Base-by-base conservation (phyloP, 2,113 vertebrate species). In the Herpailurus yagouaroundi region DNA sequence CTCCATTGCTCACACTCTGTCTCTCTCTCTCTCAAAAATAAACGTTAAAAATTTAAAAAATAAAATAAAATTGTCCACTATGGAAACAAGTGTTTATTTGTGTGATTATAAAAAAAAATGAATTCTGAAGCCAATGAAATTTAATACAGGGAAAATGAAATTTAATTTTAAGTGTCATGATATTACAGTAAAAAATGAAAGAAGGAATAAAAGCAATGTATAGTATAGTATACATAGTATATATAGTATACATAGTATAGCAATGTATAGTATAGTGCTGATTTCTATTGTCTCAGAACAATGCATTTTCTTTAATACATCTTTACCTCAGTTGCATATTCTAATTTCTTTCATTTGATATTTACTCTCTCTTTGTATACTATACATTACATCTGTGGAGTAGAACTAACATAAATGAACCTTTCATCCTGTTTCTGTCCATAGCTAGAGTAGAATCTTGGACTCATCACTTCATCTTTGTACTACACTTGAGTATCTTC, bases 131-230 rank as follows among this genome's bases (percentile, higher is more conserved):
- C 7, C 64, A 79, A 11, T 79, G 13, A 64, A 63, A 48, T 38
- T 71, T 95, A 91, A 97, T 69, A 73, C 33, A 50, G 29, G 7
- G 36, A 93, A 90, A 85, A 64, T 29, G 7, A 92, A 60, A 93
- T 84, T 79, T 60, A 45, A 57, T 15, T 71, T 63, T 93, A 93
- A 60, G 33, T 76, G 52, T 6, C 18, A 74, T 48, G 23, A 52
- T 73, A 50, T 77, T 83, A 57, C 7, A 94, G 23, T 77, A 7
- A 52, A 60, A n/a, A 36, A 89, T 16, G 33, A 80, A 88, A 55
- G 36, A 92, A 45, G n/a, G 0, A 66, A 31, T 12, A 55, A 87
- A 36, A 29, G n/a, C 1, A 82, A 27, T 45, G 38, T 41, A 76
- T 63, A 76, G 29, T 36, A 36, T 36, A 36, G 36, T 36, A 36